phyloP scores from a whole-genome alignment of 2,888 invertebrate genomes.

The Timandra comae region DNA sequence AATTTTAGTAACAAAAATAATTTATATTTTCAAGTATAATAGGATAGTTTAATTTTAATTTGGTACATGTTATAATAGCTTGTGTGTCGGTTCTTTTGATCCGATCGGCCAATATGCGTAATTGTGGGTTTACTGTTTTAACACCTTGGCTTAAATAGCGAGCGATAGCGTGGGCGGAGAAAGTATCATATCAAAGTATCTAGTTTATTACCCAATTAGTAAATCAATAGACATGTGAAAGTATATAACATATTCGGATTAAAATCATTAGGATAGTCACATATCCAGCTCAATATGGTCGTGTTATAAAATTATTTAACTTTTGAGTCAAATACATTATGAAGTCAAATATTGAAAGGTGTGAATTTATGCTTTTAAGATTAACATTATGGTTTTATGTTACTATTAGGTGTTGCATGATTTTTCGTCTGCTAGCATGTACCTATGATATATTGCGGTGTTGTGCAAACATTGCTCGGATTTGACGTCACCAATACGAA shows the following conservation, averaged over 20 bases:
- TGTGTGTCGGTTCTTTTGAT: constrained; percentile 56
- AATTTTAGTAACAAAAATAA: constrained; percentile 36
- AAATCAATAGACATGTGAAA: constrained; percentile 6
- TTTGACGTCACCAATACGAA: too few relatives aligned
- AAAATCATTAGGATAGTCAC: constrained; percentile 1
- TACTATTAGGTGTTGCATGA: too few relatives aligned
- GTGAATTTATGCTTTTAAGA: too few relatives aligned
- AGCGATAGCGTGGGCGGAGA: constrained; percentile 31
- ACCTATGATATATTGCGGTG: too few relatives aligned
- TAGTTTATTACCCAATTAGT: constrained; percentile 15
- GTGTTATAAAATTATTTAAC: neutral
- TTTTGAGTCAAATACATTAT: too few relatives aligned
- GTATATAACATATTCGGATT: constrained; percentile 7
- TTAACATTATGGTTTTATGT: too few relatives aligned
- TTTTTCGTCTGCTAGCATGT: too few relatives aligned
- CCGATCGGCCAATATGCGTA: constrained; percentile 70
- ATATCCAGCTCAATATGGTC: too few relatives aligned
- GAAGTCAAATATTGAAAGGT: neutral
- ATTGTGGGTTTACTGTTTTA: constrained; percentile 66
- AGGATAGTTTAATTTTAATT: constrained; percentile 51
- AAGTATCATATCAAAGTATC: too few relatives aligned
- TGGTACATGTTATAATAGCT: constrained; percentile 53
- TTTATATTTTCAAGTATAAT: constrained; percentile 25
- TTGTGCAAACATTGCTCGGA: too few relatives aligned
- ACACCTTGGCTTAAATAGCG: constrained; percentile 36